These are phyloP conservation scores for Mizuhopecten yessoensis DNA, from an alignment of 1,140 invertebrate genomes.

Conservation along the genomic window DNA sequence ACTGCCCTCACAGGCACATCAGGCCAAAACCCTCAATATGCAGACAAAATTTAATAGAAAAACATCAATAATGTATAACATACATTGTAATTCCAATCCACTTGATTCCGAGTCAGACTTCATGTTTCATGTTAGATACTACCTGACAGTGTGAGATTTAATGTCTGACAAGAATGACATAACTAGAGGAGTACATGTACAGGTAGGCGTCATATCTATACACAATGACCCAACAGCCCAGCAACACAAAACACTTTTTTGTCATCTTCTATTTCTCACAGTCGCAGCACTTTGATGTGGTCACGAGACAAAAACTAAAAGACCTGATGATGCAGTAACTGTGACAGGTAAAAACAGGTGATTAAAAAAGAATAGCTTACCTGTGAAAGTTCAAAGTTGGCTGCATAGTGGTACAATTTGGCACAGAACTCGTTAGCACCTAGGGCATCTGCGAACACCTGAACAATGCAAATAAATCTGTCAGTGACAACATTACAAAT, in stretches of 20 bases:
- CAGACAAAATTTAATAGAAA: too few species aligned
- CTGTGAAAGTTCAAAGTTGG: conserved; percentile 61
- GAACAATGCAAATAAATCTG: conserved; percentile 36
- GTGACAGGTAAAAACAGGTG: conserved; percentile 35
- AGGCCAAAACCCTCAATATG: too few species aligned
- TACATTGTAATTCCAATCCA: too few species aligned
- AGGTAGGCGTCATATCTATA: not conserved
- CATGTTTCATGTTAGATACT: too few species aligned
- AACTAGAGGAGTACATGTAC: not conserved
- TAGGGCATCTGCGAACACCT: conserved; percentile 70
- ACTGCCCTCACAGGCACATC: too few species aligned
- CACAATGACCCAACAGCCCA: not conserved
- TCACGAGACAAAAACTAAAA: not conserved
- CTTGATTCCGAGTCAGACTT: too few species aligned
- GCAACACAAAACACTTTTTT: not conserved
- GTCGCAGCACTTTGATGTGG: conserved; percentile 36
- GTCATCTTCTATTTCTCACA: conserved; percentile 16
- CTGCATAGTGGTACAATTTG: conserved; percentile 66
- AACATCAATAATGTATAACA: too few species aligned
- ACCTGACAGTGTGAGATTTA: not conserved
- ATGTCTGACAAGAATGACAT: not conserved
- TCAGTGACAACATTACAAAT: not conserved
- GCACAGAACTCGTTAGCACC: conserved; percentile 59
- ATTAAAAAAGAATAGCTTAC: conserved; percentile 56
- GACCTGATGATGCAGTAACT: conserved; percentile 3